Evolutionary conservation across 2,113 vertebrate species (phyloP).

Genomic region (Phylloscopus whistleri): DNA sequence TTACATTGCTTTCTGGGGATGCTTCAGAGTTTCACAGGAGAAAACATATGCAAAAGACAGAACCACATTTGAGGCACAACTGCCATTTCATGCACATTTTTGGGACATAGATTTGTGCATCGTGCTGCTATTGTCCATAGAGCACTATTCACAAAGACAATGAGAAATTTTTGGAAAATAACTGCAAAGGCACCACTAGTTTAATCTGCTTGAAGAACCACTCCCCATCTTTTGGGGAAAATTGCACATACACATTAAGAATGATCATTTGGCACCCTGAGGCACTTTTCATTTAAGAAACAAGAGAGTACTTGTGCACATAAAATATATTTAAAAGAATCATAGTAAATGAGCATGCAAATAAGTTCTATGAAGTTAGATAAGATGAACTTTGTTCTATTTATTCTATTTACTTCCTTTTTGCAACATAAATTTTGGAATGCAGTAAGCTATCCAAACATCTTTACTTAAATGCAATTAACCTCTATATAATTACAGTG

Average conservation of each 20-base stretch:
- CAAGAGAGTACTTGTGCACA: not conserved
- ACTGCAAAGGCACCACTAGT: not conserved
- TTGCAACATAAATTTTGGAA: not conserved
- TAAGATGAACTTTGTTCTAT: conserved; percentile 1
- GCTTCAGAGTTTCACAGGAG: not conserved
- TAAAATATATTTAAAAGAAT: not conserved
- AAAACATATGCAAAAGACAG: not conserved
- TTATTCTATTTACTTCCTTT: not conserved
- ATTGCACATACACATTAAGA: not conserved
- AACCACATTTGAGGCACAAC: not conserved
- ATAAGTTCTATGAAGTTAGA: not conserved
- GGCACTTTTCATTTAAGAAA: not conserved
- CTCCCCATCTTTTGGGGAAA: not conserved
- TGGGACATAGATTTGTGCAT: too few species aligned
- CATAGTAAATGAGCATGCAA: not conserved
- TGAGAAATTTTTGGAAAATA: not conserved
- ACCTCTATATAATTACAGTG: not conserved
- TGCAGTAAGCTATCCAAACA: not conserved
- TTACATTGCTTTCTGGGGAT: not conserved
- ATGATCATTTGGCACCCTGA: not conserved
- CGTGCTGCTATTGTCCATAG: not conserved
- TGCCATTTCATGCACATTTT: not conserved
- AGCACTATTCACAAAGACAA: not conserved
- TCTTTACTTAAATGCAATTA: not conserved
- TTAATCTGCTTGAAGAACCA: not conserved